Evolutionary conservation across 2,797 vertebrate genomes (phyloP), one percentile per base, ranked within the genome.

Genomic region (Lemur catta): DNA sequence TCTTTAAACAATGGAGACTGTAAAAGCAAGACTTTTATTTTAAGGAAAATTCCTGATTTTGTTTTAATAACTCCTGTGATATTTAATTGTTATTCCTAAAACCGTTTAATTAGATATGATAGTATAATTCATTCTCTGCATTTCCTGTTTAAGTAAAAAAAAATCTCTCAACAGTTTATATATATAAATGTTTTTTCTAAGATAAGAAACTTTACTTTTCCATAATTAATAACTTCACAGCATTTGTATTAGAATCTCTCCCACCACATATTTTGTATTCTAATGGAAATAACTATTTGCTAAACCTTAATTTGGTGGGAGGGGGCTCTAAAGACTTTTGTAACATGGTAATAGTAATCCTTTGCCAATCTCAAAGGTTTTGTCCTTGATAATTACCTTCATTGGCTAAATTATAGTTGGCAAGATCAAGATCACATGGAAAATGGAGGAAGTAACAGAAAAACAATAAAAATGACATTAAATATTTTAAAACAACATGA

Each of bases 111-210:
- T 93, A 82, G 72, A 57, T 15, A 3, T 38, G 52, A 38, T 61
- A 91, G 26, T 71, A 74, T 33, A 41, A 10, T 72, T 67, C 43
- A 85, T 92, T 90, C 79, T 69, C 13, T 96, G 71, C 48, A 89
- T 90, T 82, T 89, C 94, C 89, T 96, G 33, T 38, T 57, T 89
- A 91, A 88, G 71, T 84, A 43, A 90, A 43, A 90, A 92, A 96
- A 91, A 38, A 76, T 50, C 17, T 78, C 52, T 92, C 89, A 61
- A 7, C 43, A 71, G 8, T 89, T 91, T 71, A 20, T 84, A 43
- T 43, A 74, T 22, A 43, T 57, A 57, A 14, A 26, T 86, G 10
- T 28, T 63, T 95, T 61, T 81, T 7, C 61, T 35, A 59, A 69
- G 69, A 82, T 57, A 15, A 81, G 20, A 75, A 88, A 91, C 55